Evolutionary conservation across 2,113 vertebrate species (phyloP).

Genomic region (Motacilla alba): DNA sequence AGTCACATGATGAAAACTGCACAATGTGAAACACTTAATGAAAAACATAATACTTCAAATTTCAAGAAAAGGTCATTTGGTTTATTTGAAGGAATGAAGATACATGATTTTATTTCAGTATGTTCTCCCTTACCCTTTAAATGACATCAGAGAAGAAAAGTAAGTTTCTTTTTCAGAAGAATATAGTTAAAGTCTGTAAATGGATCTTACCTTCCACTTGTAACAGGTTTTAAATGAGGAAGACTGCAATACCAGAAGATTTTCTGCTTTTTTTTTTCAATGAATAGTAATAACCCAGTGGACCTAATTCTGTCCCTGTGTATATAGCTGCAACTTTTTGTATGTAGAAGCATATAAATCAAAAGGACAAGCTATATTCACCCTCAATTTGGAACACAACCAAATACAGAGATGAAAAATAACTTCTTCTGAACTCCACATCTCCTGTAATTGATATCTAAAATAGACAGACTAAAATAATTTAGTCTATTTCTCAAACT

Average conservation of each 20-base stretch:
- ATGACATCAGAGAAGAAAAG: background rate
- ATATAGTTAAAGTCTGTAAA: background rate
- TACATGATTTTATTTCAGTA: background rate
- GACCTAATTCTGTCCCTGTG: background rate
- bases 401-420: background rate
- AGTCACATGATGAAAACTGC: background rate
- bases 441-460: background rate
- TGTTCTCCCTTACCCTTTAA: background rate
- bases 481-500: background rate
- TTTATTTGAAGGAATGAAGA: background rate
- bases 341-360: background rate
- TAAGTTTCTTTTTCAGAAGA: background rate
- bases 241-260: background rate
- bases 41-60: background rate
- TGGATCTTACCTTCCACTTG: background rate
- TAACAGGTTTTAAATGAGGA: background rate
- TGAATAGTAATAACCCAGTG: background rate
- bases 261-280: background rate
- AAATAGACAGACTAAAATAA: background rate
- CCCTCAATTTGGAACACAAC: background rate
- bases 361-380: background rate
- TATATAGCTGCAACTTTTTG: background rate
- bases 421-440: background rate
- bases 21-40: background rate
- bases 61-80: background rate